Evolutionary conservation across 2,888 invertebrate species (phyloP), one percentile per base, ranked within the genome.

Genomic region (Agrenia bidenticulata): DNA sequence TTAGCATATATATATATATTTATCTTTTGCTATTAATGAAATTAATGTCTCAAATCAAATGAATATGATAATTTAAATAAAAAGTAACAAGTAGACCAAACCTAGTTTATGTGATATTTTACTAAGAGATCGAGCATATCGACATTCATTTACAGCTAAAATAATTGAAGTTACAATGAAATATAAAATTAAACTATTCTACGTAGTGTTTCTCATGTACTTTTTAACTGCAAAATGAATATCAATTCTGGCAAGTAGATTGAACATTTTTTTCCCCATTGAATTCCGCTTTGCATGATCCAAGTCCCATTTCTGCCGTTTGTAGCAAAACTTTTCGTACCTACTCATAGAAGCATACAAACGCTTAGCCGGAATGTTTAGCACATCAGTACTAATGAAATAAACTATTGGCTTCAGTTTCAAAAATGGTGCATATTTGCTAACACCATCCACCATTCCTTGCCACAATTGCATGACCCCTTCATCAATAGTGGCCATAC

Each of bases 401-500:
- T 61, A 42, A 2, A 61, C 1, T 13, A 53, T 57, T 23, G 37
- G 32, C 37, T 65, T 60, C 1, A 65, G 50, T 41, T 49, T 26
- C 13, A 65, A 26, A 50, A 54, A 54, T 2, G 55, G 21, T 1
- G 51, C 23, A 50, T 60, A 65, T 5, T 56, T 27, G 21, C 39
- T n/a, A 23, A 55, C 26, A 5, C 65, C 65, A 11, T 65, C 39
- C 2, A 65, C 13, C 2, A 65, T 17, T 19, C 59, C 41, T 1
- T 56, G 41, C 65, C 65, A 65, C 55, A 65, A 49, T 17, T 41
- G 9, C 4, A 65, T 32, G 7, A 61, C 57, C 13, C 49, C 55
- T 26, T 19, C 56, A 27, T 65, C 61, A 17, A 49, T 32, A 11
- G 24, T 51, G 21, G 54, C 49, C 23, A 65, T 21, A 49, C 50